Base-by-base conservation (phyloP, 1,140 invertebrate genomes). In the Leptestheria dahalacensis region DNA sequence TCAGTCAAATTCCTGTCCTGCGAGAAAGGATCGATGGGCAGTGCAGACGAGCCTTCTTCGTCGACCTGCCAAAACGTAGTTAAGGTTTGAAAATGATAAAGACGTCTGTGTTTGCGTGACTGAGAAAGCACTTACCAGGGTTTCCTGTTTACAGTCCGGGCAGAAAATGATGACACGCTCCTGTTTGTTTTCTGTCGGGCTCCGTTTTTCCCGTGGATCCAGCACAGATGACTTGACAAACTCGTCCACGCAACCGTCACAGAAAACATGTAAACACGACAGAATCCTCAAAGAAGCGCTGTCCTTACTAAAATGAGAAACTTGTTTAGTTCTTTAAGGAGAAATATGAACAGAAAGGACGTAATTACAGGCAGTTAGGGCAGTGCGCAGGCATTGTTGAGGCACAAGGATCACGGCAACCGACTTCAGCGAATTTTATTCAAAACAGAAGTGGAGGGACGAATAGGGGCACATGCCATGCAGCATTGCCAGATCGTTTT, bases 191-290 rank as follows among this genome's bases (percentile, higher is more conserved):
- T 33, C 26, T 29, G 53, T 33, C 21, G 41, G 23, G 24, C 25
- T 28, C 48, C 29, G 61, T 50, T 62, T 67, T 73, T 74, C 54
- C 82, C 72, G 56, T 73, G 70, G 75, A 67, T 84, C 79, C 47
- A 78, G 79, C 49, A 75, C 77, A 67, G 83, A 84, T 66, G 84
- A 82, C 29, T 82, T 75, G 63, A 86, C 74, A 63, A 86, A 64
- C 49, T 48, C 48, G 15, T 88, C 83, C 63, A 94, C 74, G 68
- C 91, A 96, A 51, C 81, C 77, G 72, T 90, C 84, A 74, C 91
- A 95, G 74, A 92, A 95, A 3, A 89, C 88, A 76, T 95, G 91
- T 65, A 96, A 78, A 73, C 92, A 97, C 63, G 83, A 82, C 62
- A 97, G 77, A 47, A 94, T 83, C 64, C 90, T 81, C 6, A 41